phyloP scores from a whole-genome alignment of 2,113 vertebrate species.

The Oncorhynchus nerka region DNA sequence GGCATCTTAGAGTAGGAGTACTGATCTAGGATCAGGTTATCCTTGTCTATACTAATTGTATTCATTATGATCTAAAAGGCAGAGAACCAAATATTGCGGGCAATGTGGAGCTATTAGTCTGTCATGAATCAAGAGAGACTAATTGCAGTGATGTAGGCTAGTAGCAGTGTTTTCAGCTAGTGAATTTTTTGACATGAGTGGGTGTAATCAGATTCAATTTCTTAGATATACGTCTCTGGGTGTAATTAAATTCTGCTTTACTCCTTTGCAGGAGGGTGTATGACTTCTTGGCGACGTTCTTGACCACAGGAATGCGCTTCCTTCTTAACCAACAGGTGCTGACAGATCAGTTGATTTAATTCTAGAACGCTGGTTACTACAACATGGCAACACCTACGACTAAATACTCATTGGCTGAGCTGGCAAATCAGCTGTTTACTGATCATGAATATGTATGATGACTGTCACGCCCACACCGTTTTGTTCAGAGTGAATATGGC shows the following conservation, averaged over 20 bases:
- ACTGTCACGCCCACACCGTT: too few species aligned
- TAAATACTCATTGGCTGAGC: too few species aligned
- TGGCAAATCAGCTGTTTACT: too few species aligned
- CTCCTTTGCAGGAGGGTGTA: conserved; percentile 81
- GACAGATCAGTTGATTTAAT: not conserved
- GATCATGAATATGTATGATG: too few species aligned
- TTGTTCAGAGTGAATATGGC: too few species aligned
- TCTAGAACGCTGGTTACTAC: not conserved
- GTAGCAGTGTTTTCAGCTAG: not conserved
- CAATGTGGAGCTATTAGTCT: too few species aligned
- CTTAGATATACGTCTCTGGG: too few species aligned
- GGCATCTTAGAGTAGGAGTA: not conserved
- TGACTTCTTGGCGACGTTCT: conserved; percentile 78
- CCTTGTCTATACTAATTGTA: too few species aligned
- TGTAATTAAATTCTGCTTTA: not conserved
- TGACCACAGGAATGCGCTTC: conserved; percentile 86
- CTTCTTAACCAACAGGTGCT: conserved; percentile 86
- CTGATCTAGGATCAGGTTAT: not conserved
- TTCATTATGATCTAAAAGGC: too few species aligned
- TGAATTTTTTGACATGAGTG: not conserved
- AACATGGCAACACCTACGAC: not conserved
- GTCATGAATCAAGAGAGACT: too few species aligned
- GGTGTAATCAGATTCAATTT: too few species aligned
- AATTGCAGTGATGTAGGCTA: not conserved
- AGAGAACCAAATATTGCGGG: too few species aligned